Base-by-base conservation (phyloP, 2,113 vertebrate species). In the Platysteira castanea region DNA sequence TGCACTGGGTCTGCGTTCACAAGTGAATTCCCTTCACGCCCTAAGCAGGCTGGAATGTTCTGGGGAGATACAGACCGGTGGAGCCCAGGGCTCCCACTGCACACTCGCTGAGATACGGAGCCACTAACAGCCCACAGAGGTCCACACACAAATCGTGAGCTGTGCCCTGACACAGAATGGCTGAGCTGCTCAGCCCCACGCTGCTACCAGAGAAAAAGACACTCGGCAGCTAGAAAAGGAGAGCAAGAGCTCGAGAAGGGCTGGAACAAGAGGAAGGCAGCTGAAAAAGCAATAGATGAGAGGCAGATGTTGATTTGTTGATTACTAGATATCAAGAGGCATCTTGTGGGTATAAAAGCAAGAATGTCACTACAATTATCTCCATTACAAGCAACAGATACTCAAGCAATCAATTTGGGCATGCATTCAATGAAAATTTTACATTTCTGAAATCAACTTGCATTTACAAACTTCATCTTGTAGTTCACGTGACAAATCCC, bases 311-410 rank as follows among this genome's bases (percentile, higher is more conserved):
- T 74, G 67, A 63, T 74, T 71, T 88, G 87, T 64, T 70, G 79
- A 67, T 70, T 70, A 63, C 47, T 70, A 70, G 60, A 37, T 84
- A 95, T 80, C 56, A 89, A 81, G 63, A 65, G 59, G 63, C 71
- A 80, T 77, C 78, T 91, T 91, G 35, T 80, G 84, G 63, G 67
- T 89, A 87, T 76, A 87, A 88, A 93, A 91, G 75, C 82, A 88
- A 91, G 78, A 90, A 61, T 74, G 76, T 88, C 54, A 65, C 52
- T 77, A 83, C 37, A 74, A 50, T 69, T 79, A 79, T 41, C 71
- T 85, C 75, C 50, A 74, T 63, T 63, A 28, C 41, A 89, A 87
- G 57, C 4, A 19, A 76, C 33, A 91, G 56, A 83, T 53, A 76
- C n/a, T 82, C 57, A 56, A 74, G 70, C 71, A 80, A 93, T 59